Conservation (phyloP, 1,140 invertebrate species). For the Pectinophora gossypiella region DNA sequence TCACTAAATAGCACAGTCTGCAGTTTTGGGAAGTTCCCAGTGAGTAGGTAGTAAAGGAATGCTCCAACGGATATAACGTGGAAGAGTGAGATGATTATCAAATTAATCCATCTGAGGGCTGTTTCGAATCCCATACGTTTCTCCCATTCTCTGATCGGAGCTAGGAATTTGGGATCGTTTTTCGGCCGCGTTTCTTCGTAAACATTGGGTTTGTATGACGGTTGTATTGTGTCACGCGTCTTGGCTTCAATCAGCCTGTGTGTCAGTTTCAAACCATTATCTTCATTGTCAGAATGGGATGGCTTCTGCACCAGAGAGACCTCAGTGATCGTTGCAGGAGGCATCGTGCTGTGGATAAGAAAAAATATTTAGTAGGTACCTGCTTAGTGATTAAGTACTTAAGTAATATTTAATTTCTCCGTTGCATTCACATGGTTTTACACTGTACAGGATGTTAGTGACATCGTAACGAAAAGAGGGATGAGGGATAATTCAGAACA, state of each 20-base stretch:
- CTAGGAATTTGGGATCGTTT: conserved; percentile 35
- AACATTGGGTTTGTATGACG: not conserved
- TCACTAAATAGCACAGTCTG: conserved; percentile 42
- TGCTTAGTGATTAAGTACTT: no score
- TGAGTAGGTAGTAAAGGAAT: conserved; percentile 10
- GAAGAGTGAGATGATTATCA: conserved; percentile 28
- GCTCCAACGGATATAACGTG: conserved; percentile 27
- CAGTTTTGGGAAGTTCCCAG: conserved; percentile 20
- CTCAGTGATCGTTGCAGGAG: conserved; percentile 21
- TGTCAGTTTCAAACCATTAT: conserved; percentile 10
- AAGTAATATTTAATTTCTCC: no score
- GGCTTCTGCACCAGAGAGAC: conserved; percentile 10
- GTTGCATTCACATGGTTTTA: no score
- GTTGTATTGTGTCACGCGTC: not conserved
- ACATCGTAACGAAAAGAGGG: no score
- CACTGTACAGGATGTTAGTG: no score
- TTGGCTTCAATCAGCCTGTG: conserved; percentile 4
- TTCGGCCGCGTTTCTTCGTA: conserved; percentile 32
- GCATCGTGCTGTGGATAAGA: conserved; percentile 21
- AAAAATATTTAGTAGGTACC: no score
- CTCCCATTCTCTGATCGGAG: conserved; percentile 36
- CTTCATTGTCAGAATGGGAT: not conserved
- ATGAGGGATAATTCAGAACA: no score
- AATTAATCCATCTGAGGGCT: conserved; percentile 43
- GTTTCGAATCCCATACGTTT: conserved; percentile 51